A percentile compares a stretch with the other conserved stretches of the same genome.
Evolutionary conservation across 1,140 invertebrate species (phyloP).

Genomic region (Scylla paramamosain): DNA sequence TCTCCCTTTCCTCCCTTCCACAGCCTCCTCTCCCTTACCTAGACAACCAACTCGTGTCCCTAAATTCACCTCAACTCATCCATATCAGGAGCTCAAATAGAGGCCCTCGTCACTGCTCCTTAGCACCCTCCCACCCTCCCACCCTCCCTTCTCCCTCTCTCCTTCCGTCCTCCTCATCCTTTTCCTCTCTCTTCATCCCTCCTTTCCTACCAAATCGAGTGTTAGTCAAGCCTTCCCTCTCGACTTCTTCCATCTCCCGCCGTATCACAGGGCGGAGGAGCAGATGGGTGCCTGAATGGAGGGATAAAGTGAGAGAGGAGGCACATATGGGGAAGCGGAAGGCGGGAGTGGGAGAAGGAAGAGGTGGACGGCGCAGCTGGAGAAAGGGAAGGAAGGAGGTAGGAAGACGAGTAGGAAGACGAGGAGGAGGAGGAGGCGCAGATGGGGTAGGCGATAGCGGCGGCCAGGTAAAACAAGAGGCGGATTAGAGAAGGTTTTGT

Average conservation of each 20-base stretch:
- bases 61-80: neutral
- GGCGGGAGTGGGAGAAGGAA: neutral
- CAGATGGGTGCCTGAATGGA: neutral
- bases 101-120: neutral
- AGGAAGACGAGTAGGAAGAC: neutral
- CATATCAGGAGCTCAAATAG: neutral
- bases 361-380: too few relatives aligned
- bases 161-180: neutral
- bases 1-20: too few relatives aligned
- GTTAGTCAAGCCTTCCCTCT: neutral
- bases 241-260: neutral
- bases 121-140: neutral
- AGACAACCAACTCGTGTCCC: neutral
- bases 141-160: neutral
- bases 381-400: neutral
- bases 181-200: neutral
- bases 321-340: neutral
- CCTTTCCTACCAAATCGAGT: neutral
- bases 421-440: neutral
- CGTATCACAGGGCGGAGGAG: neutral
- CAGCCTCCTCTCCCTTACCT: too few relatives aligned
- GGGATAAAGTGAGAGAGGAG: neutral
- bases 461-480: constrained; percentile 9
- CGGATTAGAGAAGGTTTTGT: constrained; percentile 22
- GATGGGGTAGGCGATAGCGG: neutral